Conservation (phyloP, 2,113 vertebrate genomes). For the Abramis brama region DNA sequence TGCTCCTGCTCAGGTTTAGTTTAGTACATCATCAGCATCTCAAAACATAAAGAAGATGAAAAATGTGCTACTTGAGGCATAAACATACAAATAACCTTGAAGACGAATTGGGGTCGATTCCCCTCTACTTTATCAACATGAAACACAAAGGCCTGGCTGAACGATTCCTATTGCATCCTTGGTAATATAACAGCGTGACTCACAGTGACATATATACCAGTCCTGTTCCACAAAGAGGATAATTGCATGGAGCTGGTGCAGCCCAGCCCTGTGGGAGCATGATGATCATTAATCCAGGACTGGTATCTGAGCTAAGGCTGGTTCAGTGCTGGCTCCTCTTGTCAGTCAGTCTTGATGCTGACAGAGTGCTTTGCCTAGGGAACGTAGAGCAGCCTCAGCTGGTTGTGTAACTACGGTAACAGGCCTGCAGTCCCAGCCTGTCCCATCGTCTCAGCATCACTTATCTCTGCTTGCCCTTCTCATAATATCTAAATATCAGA, state of each 20-base stretch:
- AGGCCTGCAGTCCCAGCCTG: slow-evolving; percentile 58
- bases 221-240: slow-evolving; percentile 7
- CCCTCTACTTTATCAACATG: not conserved
- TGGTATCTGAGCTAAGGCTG: slow-evolving; percentile 17
- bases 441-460: slow-evolving; percentile 66
- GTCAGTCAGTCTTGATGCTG: slow-evolving; percentile 56
- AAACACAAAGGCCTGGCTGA: slow-evolving; percentile 9
- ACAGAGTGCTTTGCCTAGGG: slow-evolving; percentile 53
- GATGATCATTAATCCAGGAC: slow-evolving; percentile 7
- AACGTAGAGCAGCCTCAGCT: slow-evolving; percentile 61
- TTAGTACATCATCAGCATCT: not conserved
- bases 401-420: slow-evolving; percentile 66
- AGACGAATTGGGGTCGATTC: not conserved
- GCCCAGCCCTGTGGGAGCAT: slow-evolving; percentile 8
- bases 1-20: not conserved
- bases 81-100: slow-evolving; percentile 23
- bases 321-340: slow-evolving; percentile 20
- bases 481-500: slow-evolving; percentile 19
- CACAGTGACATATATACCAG: slow-evolving; percentile 16
- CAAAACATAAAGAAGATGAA: not conserved
- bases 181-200: slow-evolving; percentile 24
- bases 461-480: slow-evolving; percentile 32
- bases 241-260: slow-evolving; percentile 15
- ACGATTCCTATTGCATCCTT: slow-evolving; percentile 9
- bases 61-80: not conserved